Base-by-base conservation (phyloP, 2,797 vertebrate species). In the Orientallactaga sibirica region DNA sequence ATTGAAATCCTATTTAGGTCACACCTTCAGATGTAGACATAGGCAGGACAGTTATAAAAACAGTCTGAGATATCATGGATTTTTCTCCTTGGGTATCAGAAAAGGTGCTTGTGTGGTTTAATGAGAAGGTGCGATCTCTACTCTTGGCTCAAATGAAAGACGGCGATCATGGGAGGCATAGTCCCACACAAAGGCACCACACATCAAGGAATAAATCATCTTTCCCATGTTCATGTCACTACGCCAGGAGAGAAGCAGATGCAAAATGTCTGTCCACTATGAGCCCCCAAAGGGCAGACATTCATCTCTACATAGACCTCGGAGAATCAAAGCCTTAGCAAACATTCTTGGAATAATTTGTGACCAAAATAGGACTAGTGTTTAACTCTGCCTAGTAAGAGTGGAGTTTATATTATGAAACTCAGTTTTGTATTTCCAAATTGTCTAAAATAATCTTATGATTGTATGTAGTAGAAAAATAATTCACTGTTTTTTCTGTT, bases 1-100 rank as follows among this genome's bases (percentile, higher is more conserved):
- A 96, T 29, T 92, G 90, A 97, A 71, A 74, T 95, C 24, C 90
- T 96, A 94, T 95, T 93, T 93, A 96, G 96, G 94, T 70, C 87
- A 96, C 89, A 87, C 48, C 78, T 94, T 94, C 87, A 86, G 91
- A 83, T 77, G 92, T 48, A 86, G 94, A 94, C n/a, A 70, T 11
- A 37, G 84, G 62, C 87, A 75, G 91, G 37, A 83, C 89, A 33
- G 22, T 86, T 66, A 79, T n/a, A 90, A 87, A 96, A 77, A 88
- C 29, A 11, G 20, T 94, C 62, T 77, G 89, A 91, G 86, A 91
- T 94, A 88, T 85, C 67, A 84, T 75, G 86, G 86, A 64, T 41
- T 81, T 97, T 96, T 95, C 92, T 37, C 94, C 94, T 80, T 37
- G 25, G 73, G 22, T 58, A 20, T 84, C 93, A 66, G 73, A 94